These are phyloP conservation scores for Physeter macrocephalus DNA, from an alignment of 2,113 vertebrate species.

Conservation along the genomic window DNA sequence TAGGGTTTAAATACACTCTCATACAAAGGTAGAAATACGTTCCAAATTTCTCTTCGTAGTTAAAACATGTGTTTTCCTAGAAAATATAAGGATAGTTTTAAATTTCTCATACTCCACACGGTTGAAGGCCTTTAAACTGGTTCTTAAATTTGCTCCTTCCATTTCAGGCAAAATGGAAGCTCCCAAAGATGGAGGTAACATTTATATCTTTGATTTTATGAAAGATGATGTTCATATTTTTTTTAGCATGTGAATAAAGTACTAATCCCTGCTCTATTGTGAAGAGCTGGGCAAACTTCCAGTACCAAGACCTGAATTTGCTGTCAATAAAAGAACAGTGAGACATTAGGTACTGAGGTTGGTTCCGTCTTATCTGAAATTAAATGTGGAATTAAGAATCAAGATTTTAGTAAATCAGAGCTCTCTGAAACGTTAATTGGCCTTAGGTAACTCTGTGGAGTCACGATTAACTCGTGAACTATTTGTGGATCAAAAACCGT, in stretches of 20 bases:
- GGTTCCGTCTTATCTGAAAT: not conserved
- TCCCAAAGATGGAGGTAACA: not conserved
- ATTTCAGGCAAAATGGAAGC: not conserved
- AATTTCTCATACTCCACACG: not conserved
- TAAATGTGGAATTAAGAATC: not conserved
- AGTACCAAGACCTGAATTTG: not conserved
- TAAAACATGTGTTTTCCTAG: not conserved
- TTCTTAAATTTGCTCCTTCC: not conserved
- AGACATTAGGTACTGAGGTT: not conserved
- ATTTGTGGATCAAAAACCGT: not conserved
- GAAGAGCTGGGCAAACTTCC: conserved; percentile 9
- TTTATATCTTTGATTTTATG: not conserved
- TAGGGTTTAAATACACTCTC: not conserved
- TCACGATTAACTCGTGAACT: not conserved
- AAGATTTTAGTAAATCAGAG: not conserved
- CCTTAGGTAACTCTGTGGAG: not conserved
- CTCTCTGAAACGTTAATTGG: not conserved
- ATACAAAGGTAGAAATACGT: not conserved
- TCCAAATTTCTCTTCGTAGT: not conserved
- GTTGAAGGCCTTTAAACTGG: not conserved
- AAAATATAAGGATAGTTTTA: not conserved
- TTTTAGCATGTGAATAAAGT: not conserved
- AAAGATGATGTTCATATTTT: conserved; percentile 31
- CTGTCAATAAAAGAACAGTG: conserved; percentile 23
- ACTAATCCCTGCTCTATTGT: conserved; percentile 43